Conservation (phyloP, 2,888 invertebrate species). For the Ormia ochracea region DNA sequence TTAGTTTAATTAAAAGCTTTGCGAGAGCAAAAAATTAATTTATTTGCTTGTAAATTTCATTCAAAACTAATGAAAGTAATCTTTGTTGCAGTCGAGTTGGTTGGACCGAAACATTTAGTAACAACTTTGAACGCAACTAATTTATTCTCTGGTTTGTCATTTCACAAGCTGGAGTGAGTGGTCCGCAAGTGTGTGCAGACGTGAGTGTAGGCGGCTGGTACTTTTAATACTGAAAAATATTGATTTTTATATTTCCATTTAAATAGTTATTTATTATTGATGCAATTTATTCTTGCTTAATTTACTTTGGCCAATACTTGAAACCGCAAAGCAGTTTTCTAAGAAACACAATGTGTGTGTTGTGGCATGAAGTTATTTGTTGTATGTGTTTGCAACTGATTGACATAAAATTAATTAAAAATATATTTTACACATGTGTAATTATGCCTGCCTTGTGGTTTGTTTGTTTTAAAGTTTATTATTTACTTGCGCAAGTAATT, state of each 20-base stretch:
- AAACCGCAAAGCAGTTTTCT: slow-evolving; percentile 22
- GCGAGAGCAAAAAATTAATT: slow-evolving; percentile 1
- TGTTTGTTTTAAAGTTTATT: background rate
- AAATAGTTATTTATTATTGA: slow-evolving; percentile 11
- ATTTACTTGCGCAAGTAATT: background rate
- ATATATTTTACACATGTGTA: background rate
- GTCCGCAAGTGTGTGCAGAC: background rate
- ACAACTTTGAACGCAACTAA: background rate
- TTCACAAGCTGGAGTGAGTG: background rate
- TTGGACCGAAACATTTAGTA: slow-evolving; percentile 1
- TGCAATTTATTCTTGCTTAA: slow-evolving; percentile 17
- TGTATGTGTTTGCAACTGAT: slow-evolving; percentile 24
- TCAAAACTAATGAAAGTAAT: background rate
- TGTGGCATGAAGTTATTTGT: background rate
- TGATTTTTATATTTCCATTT: background rate
- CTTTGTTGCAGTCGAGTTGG: background rate
- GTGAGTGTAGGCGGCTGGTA: slow-evolving; percentile 1
- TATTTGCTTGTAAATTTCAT: slow-evolving; percentile 3
- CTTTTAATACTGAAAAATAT: background rate
- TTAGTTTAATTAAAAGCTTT: background rate
- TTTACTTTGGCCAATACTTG: slow-evolving; percentile 1
- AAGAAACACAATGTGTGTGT: slow-evolving; percentile 18
- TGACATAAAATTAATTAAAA: slow-evolving; percentile 54
- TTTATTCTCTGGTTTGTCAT: background rate
- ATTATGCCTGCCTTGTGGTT: slow-evolving; percentile 14